Evolutionary conservation across 2,888 invertebrate genomes (phyloP).

Genomic region (Dryomyza anilis): DNA sequence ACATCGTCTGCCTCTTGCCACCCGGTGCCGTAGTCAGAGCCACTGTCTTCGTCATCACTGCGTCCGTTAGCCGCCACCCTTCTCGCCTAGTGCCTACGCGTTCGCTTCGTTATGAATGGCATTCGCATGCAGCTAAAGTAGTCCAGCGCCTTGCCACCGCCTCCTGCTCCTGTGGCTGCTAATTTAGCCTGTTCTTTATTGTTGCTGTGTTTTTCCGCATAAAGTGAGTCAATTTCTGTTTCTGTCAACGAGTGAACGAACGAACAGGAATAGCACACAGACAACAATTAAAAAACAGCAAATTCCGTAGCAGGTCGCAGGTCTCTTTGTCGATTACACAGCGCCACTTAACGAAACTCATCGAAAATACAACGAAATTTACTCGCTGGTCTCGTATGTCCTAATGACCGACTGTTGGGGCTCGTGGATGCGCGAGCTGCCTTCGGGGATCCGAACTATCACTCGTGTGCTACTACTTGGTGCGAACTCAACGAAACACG

Average conservation of each 20-base stretch:
- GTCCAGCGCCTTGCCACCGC: not conserved
- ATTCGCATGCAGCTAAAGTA: slow-evolving; percentile 5
- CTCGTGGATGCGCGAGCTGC: slow-evolving; percentile 21
- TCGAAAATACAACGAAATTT: slow-evolving; percentile 17
- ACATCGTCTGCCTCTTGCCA: not conserved
- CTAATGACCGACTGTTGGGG: slow-evolving; percentile 49
- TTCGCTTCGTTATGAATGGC: slow-evolving; percentile 15
- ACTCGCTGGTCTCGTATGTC: slow-evolving; percentile 35
- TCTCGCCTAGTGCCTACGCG: not conserved
- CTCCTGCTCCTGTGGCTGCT: not conserved
- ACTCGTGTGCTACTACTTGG: not conserved
- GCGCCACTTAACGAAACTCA: slow-evolving; percentile 25
- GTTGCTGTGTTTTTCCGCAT: slow-evolving; percentile 4
- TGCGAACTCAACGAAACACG: slow-evolving; percentile 52
- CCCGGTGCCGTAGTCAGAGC: too few species aligned
- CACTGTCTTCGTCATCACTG: not conserved
- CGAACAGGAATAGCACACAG: slow-evolving; percentile 1
- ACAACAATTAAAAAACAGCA: not conserved
- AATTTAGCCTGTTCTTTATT: not conserved
- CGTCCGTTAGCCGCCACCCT: not conserved
- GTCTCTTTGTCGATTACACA: too few species aligned
- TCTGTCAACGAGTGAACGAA: not conserved
- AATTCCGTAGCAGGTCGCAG: not conserved
- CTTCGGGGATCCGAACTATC: not conserved
- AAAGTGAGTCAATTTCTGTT: slow-evolving; percentile 18